These are phyloP conservation scores for Drosophila grimshawi DNA, from an alignment of 1,140 invertebrate genomes.

Conservation along the genomic window DNA sequence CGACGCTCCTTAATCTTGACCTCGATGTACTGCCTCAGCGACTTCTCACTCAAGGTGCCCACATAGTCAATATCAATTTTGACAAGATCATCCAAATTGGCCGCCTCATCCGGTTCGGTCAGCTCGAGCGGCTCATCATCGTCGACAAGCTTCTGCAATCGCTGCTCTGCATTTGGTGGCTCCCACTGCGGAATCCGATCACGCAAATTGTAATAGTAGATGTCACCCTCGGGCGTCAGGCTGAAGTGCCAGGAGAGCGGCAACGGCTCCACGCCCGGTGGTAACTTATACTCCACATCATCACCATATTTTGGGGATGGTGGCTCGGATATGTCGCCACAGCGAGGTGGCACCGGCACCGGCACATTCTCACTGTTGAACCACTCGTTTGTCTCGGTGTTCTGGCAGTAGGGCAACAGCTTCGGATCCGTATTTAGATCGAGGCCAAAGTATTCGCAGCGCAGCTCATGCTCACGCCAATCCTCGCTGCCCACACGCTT, in stretches of 20 bases:
- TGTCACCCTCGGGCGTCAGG: conserved; percentile 91
- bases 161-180: conserved; percentile 87
- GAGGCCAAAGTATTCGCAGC: conserved; percentile 87
- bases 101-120: conserved; percentile 40
- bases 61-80: conserved; percentile 60
- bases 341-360: conserved; percentile 84
- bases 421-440: conserved; percentile 86
- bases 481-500: conserved; percentile 86
- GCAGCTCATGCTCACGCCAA: conserved; percentile 87
- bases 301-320: conserved; percentile 51
- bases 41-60: conserved; percentile 53
- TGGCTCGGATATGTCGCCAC: conserved; percentile 66
- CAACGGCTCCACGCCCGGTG: conserved; percentile 86
- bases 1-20: conserved; percentile 63
- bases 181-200: conserved; percentile 95
- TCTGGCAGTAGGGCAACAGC: conserved; percentile 87
- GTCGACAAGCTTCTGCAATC: conserved; percentile 62
- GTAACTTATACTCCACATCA: conserved; percentile 80
- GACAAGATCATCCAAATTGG: conserved; percentile 40
- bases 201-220: conserved; percentile 96
- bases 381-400: conserved; percentile 87
- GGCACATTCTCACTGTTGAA: conserved; percentile 83
- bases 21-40: conserved; percentile 64
- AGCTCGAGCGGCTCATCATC: conserved; percentile 28
- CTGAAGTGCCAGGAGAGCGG: conserved; percentile 95